Evolutionary conservation across 2,888 invertebrate species (phyloP).

Genomic region (Vandiemenella viatica): DNA sequence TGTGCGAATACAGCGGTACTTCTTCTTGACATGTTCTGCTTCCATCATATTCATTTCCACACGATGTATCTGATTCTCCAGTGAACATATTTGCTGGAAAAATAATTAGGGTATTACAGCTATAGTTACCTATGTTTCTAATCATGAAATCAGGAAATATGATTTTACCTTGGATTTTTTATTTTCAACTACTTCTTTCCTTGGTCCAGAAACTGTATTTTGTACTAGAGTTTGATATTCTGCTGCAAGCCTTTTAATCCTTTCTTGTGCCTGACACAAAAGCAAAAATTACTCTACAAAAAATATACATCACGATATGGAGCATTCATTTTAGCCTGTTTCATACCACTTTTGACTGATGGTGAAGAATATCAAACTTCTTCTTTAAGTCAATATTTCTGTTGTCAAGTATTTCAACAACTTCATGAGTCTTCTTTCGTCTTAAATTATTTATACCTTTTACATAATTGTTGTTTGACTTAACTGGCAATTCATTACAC

Average conservation of each 20-base stretch:
- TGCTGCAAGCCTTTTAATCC: slow-evolving; percentile 22
- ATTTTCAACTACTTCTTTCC: neutral
- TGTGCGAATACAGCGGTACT: slow-evolving; percentile 53
- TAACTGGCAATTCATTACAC: slow-evolving; percentile 16
- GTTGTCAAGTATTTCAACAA: slow-evolving; percentile 42
- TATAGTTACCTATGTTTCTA: slow-evolving; percentile 28
- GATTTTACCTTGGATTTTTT: neutral
- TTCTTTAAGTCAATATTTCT: slow-evolving; percentile 57
- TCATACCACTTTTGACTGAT: slow-evolving; percentile 44
- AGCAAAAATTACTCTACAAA: too few relatives aligned
- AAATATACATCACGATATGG: too few relatives aligned
- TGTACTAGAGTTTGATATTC: slow-evolving; percentile 26
- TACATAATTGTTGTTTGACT: slow-evolving; percentile 12
- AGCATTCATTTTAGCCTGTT: too few relatives aligned
- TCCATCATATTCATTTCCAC: slow-evolving; percentile 69
- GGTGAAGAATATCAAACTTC: slow-evolving; percentile 54
- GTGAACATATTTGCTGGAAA: slow-evolving; percentile 34
- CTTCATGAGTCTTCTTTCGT: slow-evolving; percentile 34
- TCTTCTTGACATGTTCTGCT: slow-evolving; percentile 61
- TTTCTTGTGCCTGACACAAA: slow-evolving; percentile 24
- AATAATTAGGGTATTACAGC: neutral
- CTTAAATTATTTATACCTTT: slow-evolving; percentile 30
- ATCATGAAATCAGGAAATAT: neutral
- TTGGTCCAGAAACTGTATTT: neutral
- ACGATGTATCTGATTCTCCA: slow-evolving; percentile 70